Base-by-base conservation (phyloP, 2,797 vertebrate species). In the Lates japonicus region DNA sequence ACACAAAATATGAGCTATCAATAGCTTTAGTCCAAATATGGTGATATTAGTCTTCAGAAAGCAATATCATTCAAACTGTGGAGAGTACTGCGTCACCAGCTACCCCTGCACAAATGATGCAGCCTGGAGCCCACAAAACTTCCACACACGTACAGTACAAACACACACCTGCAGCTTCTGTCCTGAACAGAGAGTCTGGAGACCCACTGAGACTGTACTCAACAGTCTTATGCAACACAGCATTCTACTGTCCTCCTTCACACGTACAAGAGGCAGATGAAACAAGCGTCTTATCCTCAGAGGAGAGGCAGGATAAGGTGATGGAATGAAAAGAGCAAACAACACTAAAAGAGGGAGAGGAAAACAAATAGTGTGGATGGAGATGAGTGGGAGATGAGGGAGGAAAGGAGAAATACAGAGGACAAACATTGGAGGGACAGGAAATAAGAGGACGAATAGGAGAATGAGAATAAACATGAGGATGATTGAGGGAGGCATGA, bases 271-370 rank as follows among this genome's bases (percentile, higher is more conserved):
- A 64, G 74, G 62, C 70, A 77, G 70, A 88, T 70, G 72, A 89
- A 88, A 83, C 64, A 49, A 81, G 68, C 3, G 52, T 41, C 67
- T 83, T 62, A 83, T 84, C 74, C 83, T 83, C 70, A 17, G 69
- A 80, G 70, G 65, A 76, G 74, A 74, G 52, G 52, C 76, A 81
- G 66, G 62, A 67, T 14, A 42, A 76, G 78, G 81, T 67, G 71
- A 81, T 49, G 79, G 65, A 82, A 73, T 59, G 69, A 87, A 83
- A 84, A 78, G 60, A 83, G 46, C 74, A 81, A 83, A 83, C 35
- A 77, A 65, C 54, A 67, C 42, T 63, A 60, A 64, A 70, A 35
- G 55, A 73, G 49, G 13, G 48, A 64, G 68, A 63, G 54, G 55
- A 60, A 68, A 80, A 85, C 63, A 88, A 85, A 86, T 48, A 76